A percentile compares a stretch with the other conserved stretches of the same genome.
phyloP scores from a whole-genome alignment of 2,888 invertebrate genomes.

The Callyntrura guangdongensis region DNA sequence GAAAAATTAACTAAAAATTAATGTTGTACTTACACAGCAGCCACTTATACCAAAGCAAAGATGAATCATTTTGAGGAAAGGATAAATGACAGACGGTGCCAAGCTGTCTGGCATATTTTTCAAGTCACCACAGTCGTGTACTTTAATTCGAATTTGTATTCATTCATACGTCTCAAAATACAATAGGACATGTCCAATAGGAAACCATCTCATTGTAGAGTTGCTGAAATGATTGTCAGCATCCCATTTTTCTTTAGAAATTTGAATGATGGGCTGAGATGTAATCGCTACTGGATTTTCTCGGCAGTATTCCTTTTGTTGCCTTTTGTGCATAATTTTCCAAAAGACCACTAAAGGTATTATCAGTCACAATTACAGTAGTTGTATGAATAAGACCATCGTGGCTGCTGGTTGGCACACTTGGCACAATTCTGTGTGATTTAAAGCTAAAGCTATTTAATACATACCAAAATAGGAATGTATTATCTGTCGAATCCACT shows the following conservation, averaged over 20 bases:
- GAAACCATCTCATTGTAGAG: background rate
- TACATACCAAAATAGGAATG: background rate
- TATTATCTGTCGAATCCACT: background rate
- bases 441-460: background rate
- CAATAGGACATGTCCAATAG: background rate
- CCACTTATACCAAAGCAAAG: background rate
- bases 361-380: background rate
- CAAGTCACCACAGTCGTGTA: constrained; percentile 1
- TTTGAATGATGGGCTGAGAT: background rate
- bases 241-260: constrained; percentile 62
- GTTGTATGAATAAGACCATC: background rate
- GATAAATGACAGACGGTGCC: constrained; percentile 54
- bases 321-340: background rate
- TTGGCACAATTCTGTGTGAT: too few relatives aligned
- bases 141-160: constrained; percentile 36
- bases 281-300: constrained; percentile 70
- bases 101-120: constrained; percentile 70
- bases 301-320: constrained; percentile 35
- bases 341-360: background rate
- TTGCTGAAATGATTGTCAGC: constrained; percentile 54
- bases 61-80: constrained; percentile 8
- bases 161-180: constrained; percentile 1
- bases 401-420: background rate
- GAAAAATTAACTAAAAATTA: constrained; percentile 13
- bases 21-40: background rate